These are phyloP conservation scores for Neocloeon triangulifer DNA, from an alignment of 1,140 invertebrate genomes.

Conservation along the genomic window DNA sequence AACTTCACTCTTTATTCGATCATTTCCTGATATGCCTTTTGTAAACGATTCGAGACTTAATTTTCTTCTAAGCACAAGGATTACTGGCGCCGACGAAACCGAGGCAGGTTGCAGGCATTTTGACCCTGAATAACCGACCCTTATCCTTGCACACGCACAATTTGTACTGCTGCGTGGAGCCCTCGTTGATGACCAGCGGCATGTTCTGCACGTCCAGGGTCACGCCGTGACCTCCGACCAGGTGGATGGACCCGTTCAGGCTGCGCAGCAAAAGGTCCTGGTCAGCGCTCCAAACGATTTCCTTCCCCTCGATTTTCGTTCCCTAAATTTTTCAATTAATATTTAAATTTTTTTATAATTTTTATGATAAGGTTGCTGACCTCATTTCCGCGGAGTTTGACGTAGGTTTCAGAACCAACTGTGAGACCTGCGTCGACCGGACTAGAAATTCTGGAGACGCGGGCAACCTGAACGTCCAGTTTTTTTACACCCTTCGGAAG, in stretches of 20 bases:
- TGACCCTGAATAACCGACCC: slow-evolving; percentile 59
- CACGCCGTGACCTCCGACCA: slow-evolving; percentile 44
- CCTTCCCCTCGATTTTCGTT: slow-evolving; percentile 16
- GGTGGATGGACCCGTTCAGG: slow-evolving; percentile 48
- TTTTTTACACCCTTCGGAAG: slow-evolving; percentile 40
- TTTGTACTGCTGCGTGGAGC: slow-evolving; percentile 37
- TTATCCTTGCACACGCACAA: slow-evolving; percentile 71
- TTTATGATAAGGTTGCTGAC: no score
- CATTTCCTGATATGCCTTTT: no score
- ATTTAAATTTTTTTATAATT: no score
- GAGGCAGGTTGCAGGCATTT: no score
- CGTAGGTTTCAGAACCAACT: no score
- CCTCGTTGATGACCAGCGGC: slow-evolving; percentile 25
- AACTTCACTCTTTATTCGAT: no score
- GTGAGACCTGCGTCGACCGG: slow-evolving; percentile 38
- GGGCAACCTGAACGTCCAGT: slow-evolving; percentile 37
- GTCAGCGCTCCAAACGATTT: slow-evolving; percentile 43
- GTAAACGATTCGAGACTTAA: no score
- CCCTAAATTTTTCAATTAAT: no score
- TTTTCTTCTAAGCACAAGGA: no score
- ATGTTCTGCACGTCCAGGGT: slow-evolving; percentile 46
- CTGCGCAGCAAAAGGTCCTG: slow-evolving; percentile 57
- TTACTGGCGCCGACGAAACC: no score
- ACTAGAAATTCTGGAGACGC: slow-evolving; percentile 46
- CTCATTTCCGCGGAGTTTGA: slow-evolving; percentile 20